These are phyloP conservation scores for Clangula hyemalis DNA, from an alignment of 2,797 vertebrate species.

Conservation along the genomic window DNA sequence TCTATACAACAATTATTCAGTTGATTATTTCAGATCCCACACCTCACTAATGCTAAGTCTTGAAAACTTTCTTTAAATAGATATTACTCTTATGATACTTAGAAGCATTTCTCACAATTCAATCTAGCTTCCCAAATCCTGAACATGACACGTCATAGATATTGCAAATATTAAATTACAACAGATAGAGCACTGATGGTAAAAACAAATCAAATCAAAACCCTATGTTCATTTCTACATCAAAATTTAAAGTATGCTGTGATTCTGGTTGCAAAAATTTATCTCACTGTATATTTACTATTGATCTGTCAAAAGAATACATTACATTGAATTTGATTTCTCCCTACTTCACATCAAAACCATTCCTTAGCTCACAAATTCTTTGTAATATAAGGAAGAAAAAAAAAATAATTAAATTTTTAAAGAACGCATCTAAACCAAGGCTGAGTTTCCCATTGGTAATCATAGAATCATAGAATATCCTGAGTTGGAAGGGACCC, in stretches of 20 bases:
- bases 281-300: neutral
- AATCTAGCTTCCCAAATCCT: neutral
- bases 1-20: conserved; percentile 15
- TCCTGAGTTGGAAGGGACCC: no score
- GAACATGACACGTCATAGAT: neutral
- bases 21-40: conserved; percentile 25
- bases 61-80: conserved; percentile 17
- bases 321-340: neutral
- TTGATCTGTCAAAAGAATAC: neutral
- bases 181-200: neutral
- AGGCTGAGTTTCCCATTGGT: neutral
- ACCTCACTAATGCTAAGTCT: neutral
- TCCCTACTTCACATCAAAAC: neutral
- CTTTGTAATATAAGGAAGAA: neutral
- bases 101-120: neutral
- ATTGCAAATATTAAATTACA: conserved; percentile 7
- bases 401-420: neutral
- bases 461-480: no score
- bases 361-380: neutral
- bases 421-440: neutral
- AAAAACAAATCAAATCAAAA: neutral
- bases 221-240: conserved; percentile 6
- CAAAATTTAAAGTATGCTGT: neutral
- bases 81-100: conserved; percentile 36
- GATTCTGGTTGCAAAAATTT: neutral